Base-by-base conservation (phyloP, 2,113 vertebrate species). In the Dromaius novaehollandiae region DNA sequence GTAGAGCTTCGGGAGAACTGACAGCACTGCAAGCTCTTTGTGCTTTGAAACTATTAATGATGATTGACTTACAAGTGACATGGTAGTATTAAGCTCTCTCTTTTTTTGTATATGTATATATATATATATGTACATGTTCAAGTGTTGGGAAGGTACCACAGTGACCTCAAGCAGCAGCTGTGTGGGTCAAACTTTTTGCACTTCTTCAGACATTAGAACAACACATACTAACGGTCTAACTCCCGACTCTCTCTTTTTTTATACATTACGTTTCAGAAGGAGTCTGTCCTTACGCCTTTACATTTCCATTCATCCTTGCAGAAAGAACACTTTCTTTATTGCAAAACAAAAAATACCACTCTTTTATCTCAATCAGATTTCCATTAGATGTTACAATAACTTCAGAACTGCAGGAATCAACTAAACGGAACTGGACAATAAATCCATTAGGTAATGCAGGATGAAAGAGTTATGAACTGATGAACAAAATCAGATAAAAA, bases 141-240 rank as follows among this genome's bases (percentile, higher is more conserved):
- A 91, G 12, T 83, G 91, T 89, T 56, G 90, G 48, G 61, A 88
- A 73, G 48, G 69, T 80, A 77, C 68, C 68, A 81, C 79, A 88
- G 55, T 94, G 76, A 81, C 46, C 86, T 97, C 88, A 94, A 83
- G 46, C 56, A 48, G 17, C 86, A 89, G 75, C 90, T 92, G 28
- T 58, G 61, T 66, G 32, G 10, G 58, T 86, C 70, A 88, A 95
- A 61, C 34, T 80, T 69, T 93, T 71, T 81, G 71, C 2, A 4
- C 88, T 96, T 90, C 82, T 83, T 82, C 53, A 87, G 44, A 94
- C 81, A 18, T 95, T 42, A 76, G 81, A 95, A 94, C 84, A 96
- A 95, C 87, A 17, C 42, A 68, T 17, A 55, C 16, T 77, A 61
- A 89, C 56, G 40, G 78, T 86, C 63, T 88, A 64, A 6, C 63